Evolutionary conservation across 2,797 vertebrate genomes (phyloP).

Genomic region (Diglossa cyanea): DNA sequence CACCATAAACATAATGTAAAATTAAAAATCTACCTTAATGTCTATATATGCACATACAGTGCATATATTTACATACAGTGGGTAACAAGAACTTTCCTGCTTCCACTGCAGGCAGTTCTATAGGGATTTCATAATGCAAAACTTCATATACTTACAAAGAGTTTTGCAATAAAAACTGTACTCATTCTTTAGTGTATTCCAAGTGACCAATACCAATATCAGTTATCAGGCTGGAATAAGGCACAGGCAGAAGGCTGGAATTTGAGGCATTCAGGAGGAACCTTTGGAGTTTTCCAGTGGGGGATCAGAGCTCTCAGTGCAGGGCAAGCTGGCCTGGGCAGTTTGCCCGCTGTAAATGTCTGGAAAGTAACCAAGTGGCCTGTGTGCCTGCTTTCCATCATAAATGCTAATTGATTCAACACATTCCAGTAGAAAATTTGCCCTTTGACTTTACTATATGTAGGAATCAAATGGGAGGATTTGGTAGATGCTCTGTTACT

Average conservation of each 20-base stretch:
- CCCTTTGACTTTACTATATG: background rate
- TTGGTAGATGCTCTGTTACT: background rate
- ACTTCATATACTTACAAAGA: background rate
- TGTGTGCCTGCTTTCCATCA: background rate
- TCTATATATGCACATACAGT: rapidly evolving
- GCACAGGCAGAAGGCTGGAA: background rate
- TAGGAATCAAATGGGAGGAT: background rate
- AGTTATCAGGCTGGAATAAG: background rate
- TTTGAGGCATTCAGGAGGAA: background rate
- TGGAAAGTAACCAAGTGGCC: background rate
- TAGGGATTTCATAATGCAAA: background rate
- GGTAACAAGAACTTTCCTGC: background rate
- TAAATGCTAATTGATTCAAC: background rate
- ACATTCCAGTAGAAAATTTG: background rate
- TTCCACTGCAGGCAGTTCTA: background rate
- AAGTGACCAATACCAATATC: background rate
- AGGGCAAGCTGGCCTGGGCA: background rate
- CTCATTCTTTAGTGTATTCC: background rate
- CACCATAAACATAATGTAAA: background rate
- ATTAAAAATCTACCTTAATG: background rate
- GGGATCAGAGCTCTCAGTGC: background rate
- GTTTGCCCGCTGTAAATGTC: background rate
- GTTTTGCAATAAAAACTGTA: background rate
- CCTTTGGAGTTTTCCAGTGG: background rate
- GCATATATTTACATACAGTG: too few species aligned